A percentile compares a stretch with the other conserved stretches of the same genome.
Conservation (phyloP, 1,140 invertebrate species). For the Drosophila athabasca region DNA sequence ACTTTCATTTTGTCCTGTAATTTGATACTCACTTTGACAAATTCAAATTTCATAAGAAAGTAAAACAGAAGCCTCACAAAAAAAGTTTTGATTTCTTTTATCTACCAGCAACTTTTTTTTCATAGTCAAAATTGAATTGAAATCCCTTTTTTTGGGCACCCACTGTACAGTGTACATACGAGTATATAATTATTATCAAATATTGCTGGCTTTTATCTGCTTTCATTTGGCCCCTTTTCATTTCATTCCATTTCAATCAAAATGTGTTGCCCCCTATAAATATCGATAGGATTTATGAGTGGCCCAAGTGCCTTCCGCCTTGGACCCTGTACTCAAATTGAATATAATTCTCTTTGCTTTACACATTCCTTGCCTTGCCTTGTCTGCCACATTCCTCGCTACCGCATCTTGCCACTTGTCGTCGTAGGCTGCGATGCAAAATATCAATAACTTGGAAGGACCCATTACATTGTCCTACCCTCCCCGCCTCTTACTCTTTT, state of each 20-base stretch:
- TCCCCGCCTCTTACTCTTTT: background rate
- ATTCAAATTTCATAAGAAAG: too few relatives aligned
- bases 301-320: conserved; percentile 9
- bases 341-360: conserved; percentile 38
- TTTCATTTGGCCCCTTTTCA: conserved; percentile 8
- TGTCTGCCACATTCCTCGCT: conserved; percentile 11
- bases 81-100: too few relatives aligned
- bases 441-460: conserved; percentile 44
- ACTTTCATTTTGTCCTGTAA: too few relatives aligned
- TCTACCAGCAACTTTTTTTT: too few relatives aligned
- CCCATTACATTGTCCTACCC: conserved; percentile 22
- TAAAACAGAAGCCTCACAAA: too few relatives aligned
- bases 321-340: conserved; percentile 20
- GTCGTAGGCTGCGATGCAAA: conserved; percentile 37
- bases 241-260: conserved; percentile 30
- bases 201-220: conserved; percentile 27
- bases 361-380: conserved; percentile 15
- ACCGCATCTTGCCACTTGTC: conserved; percentile 29
- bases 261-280: conserved; percentile 29
- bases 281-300: conserved; percentile 45
- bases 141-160: background rate
- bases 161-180: background rate
- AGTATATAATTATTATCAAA: conserved; percentile 36
- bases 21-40: too few relatives aligned
- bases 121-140: too few relatives aligned